Evolutionary conservation across 2,113 vertebrate genomes (phyloP).

Genomic region (Cardinalis cardinalis): DNA sequence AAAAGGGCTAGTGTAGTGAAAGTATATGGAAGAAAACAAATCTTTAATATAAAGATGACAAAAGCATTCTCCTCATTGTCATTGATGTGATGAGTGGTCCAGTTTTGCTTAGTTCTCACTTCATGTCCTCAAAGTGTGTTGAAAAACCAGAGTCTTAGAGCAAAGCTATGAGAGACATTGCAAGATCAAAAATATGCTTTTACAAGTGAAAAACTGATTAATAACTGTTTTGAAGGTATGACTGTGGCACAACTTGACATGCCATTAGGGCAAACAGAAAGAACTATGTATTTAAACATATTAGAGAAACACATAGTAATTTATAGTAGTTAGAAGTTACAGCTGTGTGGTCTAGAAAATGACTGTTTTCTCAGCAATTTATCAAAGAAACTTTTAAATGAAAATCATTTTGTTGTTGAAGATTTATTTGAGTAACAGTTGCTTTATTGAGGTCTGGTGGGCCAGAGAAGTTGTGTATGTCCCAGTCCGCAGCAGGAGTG

Average conservation of each 20-base stretch:
- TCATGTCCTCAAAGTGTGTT: background rate
- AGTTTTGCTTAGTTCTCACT: background rate
- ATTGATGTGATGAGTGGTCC: background rate
- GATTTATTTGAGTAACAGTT: background rate
- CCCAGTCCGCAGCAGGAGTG: background rate
- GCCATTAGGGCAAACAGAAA: background rate
- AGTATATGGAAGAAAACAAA: background rate
- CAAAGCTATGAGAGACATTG: background rate
- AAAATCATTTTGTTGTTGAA: background rate
- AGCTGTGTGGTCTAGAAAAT: background rate
- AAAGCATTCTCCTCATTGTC: background rate
- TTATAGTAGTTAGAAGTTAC: background rate
- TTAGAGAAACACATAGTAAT: background rate
- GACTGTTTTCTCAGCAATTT: background rate
- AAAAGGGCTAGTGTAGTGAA: background rate
- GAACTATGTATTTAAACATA: background rate
- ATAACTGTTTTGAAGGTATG: background rate
- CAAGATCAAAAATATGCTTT: background rate
- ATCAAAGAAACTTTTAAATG: background rate
- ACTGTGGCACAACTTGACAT: background rate
- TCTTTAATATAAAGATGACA: background rate
- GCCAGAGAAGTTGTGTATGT: background rate
- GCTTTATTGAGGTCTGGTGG: background rate
- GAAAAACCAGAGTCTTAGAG: background rate
- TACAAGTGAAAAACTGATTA: background rate